phyloP scores from a whole-genome alignment of 1,140 invertebrate species.

The Drosophila sulfurigaster region DNA sequence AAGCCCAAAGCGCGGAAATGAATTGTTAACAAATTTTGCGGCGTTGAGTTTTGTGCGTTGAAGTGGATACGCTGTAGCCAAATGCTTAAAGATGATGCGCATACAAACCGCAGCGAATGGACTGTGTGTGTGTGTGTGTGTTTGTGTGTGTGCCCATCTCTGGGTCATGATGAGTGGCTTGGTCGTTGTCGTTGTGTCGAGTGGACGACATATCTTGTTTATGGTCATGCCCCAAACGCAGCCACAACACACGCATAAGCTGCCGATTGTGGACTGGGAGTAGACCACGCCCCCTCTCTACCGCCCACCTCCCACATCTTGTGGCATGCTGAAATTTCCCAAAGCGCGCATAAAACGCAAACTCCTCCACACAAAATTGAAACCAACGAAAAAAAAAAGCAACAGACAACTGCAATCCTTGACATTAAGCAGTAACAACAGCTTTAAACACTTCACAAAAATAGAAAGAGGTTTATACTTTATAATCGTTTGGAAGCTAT shows the following conservation, averaged over 20 bases:
- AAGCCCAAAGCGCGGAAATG: conserved; percentile 81
- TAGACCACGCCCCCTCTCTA: background rate
- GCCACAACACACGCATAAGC: conserved; percentile 31
- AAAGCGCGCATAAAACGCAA: conserved; percentile 76
- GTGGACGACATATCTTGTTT: conserved; percentile 73
- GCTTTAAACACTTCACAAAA: conserved; percentile 37
- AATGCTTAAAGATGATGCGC: conserved; percentile 22
- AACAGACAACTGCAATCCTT: conserved; percentile 24
- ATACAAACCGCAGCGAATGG: background rate
- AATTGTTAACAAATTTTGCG: conserved; percentile 77
- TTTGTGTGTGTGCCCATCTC: conserved; percentile 3
- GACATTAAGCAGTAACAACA: conserved; percentile 5
- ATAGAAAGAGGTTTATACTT: background rate
- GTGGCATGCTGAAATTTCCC: conserved; percentile 79
- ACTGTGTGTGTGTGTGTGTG: too few relatives aligned
- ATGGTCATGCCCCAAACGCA: conserved; percentile 51
- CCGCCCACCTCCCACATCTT: conserved; percentile 4
- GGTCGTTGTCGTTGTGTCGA: conserved; percentile 55
- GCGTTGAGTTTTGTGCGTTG: conserved; percentile 32
- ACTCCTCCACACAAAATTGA: conserved; percentile 42
- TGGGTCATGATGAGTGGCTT: conserved; percentile 45
- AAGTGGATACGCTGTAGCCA: conserved; percentile 2
- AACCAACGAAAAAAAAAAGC: background rate
- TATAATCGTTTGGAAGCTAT: background rate
- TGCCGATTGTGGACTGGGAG: conserved; percentile 8